These are phyloP conservation scores for Ornithoptera priamus DNA, from an alignment of 2,888 invertebrate species.

Conservation along the genomic window DNA sequence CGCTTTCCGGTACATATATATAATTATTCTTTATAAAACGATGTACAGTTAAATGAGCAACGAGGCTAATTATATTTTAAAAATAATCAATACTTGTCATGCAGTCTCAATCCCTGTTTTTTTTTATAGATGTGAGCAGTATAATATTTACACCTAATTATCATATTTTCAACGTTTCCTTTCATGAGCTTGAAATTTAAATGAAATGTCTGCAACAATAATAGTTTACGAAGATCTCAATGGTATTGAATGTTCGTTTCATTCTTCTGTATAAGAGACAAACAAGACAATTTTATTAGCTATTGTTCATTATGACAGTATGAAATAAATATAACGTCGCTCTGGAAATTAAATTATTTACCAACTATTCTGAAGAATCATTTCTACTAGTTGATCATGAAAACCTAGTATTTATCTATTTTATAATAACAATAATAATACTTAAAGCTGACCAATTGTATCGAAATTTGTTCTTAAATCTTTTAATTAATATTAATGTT, in stretches of 20 bases:
- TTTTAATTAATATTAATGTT: no score
- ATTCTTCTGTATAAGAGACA: background rate
- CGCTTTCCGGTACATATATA: background rate
- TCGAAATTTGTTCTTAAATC: no score
- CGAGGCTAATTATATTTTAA: no score
- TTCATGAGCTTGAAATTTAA: conserved; percentile 1
- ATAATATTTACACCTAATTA: background rate
- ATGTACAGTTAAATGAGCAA: no score
- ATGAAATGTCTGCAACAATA: background rate
- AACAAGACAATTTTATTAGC: background rate
- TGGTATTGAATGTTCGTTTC: background rate
- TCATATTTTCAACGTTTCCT: background rate
- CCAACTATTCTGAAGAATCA: no score
- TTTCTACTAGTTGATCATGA: no score
- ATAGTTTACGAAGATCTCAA: background rate
- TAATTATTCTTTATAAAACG: background rate
- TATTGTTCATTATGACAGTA: background rate
- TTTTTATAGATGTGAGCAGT: background rate
- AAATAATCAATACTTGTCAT: no score
- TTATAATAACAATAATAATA: no score
- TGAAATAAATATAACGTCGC: background rate
- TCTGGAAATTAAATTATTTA: background rate
- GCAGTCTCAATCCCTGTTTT: no score
- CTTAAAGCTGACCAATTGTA: no score
- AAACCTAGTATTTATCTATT: no score